Base-by-base conservation (phyloP, 2,113 vertebrate species). In the Choloepus hoffmanni region DNA sequence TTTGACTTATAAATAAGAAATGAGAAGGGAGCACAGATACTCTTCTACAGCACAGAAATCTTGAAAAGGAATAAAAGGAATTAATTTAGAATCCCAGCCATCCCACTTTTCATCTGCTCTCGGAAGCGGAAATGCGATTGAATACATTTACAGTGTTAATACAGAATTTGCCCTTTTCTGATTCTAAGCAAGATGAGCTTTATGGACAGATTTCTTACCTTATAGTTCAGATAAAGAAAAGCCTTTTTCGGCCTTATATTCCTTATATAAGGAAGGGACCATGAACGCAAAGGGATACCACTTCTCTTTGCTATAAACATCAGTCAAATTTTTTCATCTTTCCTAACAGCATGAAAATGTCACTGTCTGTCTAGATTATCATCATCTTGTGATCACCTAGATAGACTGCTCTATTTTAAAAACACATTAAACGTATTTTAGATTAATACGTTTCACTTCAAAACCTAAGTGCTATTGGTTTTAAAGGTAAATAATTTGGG, bases 31-130 rank as follows among this genome's bases (percentile, higher is more conserved):
- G 33, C 65, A 90, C 15, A 3, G 7, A 74, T 88, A 93, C 5
- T 84, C 58, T 73, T 89, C 60, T 83, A 40, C 19, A 88, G 92
- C 50, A 92, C 77, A 90, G 93, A 95, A 72, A 93, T 90, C 77
- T 96, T 84, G 58, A 93, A 95, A 96, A 93, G 68, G 72, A 96
- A 94, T 93, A 95, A 85, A 92, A 96, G n/a, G 74, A 97, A 97
- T 97, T 93, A 95, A 95, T 97, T 94, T 95, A 95, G 79, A 96
- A 95, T 94, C 60, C 50, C 19, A 92, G 73, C 72, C 84, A 83
- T 92, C 95, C 92, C 85, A 96, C 92, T 96, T 97, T 94, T 95
- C 96, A 95, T 97, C 94, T 96, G 92, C 87, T 94, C 95, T 89
- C 90, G 96, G 96, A 96, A 96, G 78, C 15, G 2, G 92, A 96